phyloP scores from a whole-genome alignment of 2,797 vertebrate species.

The Telmatherina bonti region DNA sequence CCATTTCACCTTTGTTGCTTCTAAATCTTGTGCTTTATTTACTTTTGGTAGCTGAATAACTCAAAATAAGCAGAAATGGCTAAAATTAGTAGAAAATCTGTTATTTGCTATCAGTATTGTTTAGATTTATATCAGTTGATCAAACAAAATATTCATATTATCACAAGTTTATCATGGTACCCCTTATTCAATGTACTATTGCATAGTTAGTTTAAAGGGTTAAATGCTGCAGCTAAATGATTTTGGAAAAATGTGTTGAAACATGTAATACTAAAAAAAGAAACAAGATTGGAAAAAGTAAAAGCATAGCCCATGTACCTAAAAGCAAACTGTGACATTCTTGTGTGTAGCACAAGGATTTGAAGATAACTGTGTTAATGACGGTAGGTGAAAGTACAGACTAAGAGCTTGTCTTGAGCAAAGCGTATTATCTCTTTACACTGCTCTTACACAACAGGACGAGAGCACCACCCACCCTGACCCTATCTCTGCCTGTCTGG shows the following conservation, averaged over 20 bases:
- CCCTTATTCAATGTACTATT: too few species aligned
- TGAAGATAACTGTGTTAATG: conserved; percentile 65
- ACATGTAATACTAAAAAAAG: conserved; percentile 4
- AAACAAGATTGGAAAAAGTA: conserved; percentile 11
- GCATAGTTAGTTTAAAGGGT: too few species aligned
- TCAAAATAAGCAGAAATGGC: too few species aligned
- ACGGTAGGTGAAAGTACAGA: conserved; percentile 68
- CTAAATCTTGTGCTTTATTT: too few species aligned
- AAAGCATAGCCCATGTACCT: conserved; percentile 5
- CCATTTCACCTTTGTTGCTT: too few species aligned
- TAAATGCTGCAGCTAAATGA: too few species aligned
- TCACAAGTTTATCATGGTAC: too few species aligned
- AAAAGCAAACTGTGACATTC: conserved; percentile 2
- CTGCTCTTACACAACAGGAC: conserved; percentile 73
- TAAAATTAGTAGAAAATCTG: too few species aligned
- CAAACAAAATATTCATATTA: too few species aligned
- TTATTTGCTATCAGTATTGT: too few species aligned
- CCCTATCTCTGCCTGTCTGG: conserved; percentile 35
- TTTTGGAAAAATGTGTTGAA: conserved; percentile 20
- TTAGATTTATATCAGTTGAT: too few species aligned
- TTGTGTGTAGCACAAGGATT: conserved; percentile 44
- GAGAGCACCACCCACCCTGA: conserved; percentile 25
- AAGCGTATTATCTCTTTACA: conserved; percentile 75
- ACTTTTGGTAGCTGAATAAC: too few species aligned
- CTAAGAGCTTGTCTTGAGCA: conserved; percentile 58